Base-by-base conservation (phyloP, 2,888 invertebrate species). In the Megastigmus dorsalis region DNA sequence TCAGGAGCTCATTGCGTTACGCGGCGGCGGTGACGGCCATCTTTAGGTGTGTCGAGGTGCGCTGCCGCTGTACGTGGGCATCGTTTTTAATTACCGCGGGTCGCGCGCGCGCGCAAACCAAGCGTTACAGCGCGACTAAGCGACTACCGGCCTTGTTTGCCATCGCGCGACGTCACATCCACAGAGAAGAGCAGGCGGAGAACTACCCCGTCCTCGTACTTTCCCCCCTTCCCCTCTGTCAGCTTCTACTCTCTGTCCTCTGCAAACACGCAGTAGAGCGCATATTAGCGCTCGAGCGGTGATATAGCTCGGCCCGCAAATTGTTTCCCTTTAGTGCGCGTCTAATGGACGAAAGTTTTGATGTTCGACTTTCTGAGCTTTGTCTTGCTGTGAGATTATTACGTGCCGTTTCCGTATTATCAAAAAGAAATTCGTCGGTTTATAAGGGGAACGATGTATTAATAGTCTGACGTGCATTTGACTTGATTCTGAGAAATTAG, bases 51-150 rank as follows among this genome's bases (percentile, higher is more conserved):
- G 43, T 18, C 3, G 23, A 36, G 23, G 9, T 1, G 36, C 1
- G 26, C 2, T 26, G 50, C 13, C n/a, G n/a, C n/a, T n/a, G n/a
- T n/a, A n/a, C n/a, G n/a, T n/a, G n/a, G 26, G 41, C 20, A 33
- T 43, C 66, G 55, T 67, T 67, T 67, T 67, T 67, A 67, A 67
- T 67, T 67, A 55, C 66, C 43, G 13, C 28, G n/a, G n/a, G n/a
- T n/a, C n/a, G n/a, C n/a, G n/a, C n/a, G n/a, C n/a, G n/a, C n/a
- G 66, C 1, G 48, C 4, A 30, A 55, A 45, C 66, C 26, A 15
- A 38, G 36, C 41, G n/a, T n/a, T n/a, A n/a, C n/a, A n/a, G n/a
- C 15, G 7, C 36, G 30, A 54, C 41, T 65, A 43, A 66, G 66
- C 30, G 66, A 66, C 54, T 3, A 13, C 0, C 30, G 28, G 23